Evolutionary conservation across 2,888 invertebrate genomes (phyloP).

Genomic region (Eulithis prunata): DNA sequence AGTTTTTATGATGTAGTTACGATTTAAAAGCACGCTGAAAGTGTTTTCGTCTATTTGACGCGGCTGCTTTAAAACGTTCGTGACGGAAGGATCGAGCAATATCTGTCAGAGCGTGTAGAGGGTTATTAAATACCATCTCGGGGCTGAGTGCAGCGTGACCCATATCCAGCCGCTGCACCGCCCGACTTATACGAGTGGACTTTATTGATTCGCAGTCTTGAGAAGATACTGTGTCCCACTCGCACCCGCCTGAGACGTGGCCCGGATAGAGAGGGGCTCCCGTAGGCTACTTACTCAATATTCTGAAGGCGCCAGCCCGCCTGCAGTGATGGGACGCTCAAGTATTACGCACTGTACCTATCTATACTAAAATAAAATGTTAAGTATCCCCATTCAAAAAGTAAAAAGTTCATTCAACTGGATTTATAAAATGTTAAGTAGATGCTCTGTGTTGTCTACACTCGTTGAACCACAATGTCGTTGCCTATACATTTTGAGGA

Average conservation of each 20-base stretch:
- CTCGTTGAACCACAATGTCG: too few relatives aligned
- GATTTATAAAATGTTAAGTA: not conserved
- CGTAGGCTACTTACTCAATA: conserved; percentile 80
- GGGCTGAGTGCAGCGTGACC: conserved; percentile 80
- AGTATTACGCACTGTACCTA: conserved; percentile 61
- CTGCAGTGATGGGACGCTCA: conserved; percentile 71
- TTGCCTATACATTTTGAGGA: too few relatives aligned
- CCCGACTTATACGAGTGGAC: conserved; percentile 82
- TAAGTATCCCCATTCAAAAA: too few relatives aligned
- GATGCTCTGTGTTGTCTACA: not conserved
- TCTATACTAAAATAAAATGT: conserved; percentile 27
- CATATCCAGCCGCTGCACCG: conserved; percentile 78
- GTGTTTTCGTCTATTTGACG: conserved; percentile 50
- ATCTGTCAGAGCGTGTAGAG: conserved; percentile 67
- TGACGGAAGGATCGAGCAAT: conserved; percentile 62
- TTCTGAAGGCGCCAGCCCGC: conserved; percentile 70
- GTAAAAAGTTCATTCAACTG: not conserved
- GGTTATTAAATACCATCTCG: conserved; percentile 78
- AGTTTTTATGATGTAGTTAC: conserved; percentile 54
- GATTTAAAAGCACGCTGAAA: conserved; percentile 55
- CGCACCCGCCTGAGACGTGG: conserved; percentile 39
- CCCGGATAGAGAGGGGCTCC: conserved; percentile 54
- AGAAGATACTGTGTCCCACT: conserved; percentile 75
- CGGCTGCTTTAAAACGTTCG: conserved; percentile 50
- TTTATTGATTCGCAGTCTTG: conserved; percentile 85